These are phyloP conservation scores for Muntiacus reevesi DNA, from an alignment of 2,113 vertebrate genomes.

Conservation along the genomic window DNA sequence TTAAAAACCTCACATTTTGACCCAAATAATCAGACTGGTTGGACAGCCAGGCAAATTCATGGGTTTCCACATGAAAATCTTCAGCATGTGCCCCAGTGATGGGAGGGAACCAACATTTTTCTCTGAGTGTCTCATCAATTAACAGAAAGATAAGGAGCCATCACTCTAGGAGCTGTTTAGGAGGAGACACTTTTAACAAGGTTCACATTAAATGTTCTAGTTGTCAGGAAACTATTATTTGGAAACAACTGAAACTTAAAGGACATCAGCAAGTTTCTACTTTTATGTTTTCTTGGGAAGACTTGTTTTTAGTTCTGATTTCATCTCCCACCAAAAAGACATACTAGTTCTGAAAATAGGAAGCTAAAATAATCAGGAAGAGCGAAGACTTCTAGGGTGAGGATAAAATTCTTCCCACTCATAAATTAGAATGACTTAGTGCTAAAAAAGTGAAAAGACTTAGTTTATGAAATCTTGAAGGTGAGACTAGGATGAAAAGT, in stretches of 20 bases:
- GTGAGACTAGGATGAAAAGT: neutral
- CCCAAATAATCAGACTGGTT: neutral
- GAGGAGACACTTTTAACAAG: neutral
- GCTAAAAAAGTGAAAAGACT: neutral
- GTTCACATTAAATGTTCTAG: neutral
- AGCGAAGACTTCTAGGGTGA: neutral
- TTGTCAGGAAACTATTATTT: slow-evolving; percentile 9
- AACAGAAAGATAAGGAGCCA: neutral
- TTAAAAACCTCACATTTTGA: neutral
- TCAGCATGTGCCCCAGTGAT: neutral
- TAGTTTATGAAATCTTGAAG: neutral
- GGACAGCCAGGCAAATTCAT: neutral
- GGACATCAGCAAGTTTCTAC: neutral
- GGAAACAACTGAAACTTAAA: neutral
- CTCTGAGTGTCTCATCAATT: neutral
- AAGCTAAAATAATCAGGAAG: neutral
- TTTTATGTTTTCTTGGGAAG: neutral
- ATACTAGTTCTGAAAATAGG: neutral
- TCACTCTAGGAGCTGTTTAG: neutral
- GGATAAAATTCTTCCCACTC: neutral
- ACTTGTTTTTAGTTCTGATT: slow-evolving; percentile 18
- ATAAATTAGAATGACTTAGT: neutral
- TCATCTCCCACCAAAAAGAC: neutral
- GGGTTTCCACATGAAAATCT: neutral
- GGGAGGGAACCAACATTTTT: neutral